Base-by-base conservation (phyloP, 2,113 vertebrate genomes). In the Rhynchomys soricoides region DNA sequence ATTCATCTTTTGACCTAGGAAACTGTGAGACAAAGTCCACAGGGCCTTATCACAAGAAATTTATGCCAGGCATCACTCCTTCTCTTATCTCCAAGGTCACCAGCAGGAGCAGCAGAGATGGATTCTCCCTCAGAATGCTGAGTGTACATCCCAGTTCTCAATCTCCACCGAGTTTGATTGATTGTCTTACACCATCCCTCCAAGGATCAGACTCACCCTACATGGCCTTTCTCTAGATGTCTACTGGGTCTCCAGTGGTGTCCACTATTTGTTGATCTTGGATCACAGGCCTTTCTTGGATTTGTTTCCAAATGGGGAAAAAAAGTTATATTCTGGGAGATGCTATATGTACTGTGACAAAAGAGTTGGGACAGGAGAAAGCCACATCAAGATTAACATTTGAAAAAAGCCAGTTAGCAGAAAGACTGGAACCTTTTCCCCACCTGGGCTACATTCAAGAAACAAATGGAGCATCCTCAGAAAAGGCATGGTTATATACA, bases 251-350 rank as follows among this genome's bases (percentile, higher is more conserved):
- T 96, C 71, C 52, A 81, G 0, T 48, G 48, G 13, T 86, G 45
- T 89, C 52, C 10, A 64, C 57, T 79, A 71, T 71, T 92, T 78
- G 48, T 94, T 95, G 86, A 90, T 81, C 92, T 96, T 94, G 87
- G 85, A 83, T 70, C 45, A 37, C 40, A 52, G n/a, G 81, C 45
- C 17, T 90, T 77, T 94, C 45, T 91, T 4, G 19, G 29, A 59
- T n/a, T 66, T 86, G 55, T 57, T 50, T 64, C 50, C 45, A 86
- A 86, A n/a, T n/a, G 83, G 12, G 22, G 48, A 85, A 62, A 62
- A 68, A 86, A 85, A 64, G 62, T 90, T 9, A 22, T 92, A 86
- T 59, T 64, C 16, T 87, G 50, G 37, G 90, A 85, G 64, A 92
- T 96, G 68, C 94, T 62, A 12, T 89, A 43, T 64, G 90, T 94